Conservation (phyloP, 2,797 vertebrate species). For the Xenopus petersii region DNA sequence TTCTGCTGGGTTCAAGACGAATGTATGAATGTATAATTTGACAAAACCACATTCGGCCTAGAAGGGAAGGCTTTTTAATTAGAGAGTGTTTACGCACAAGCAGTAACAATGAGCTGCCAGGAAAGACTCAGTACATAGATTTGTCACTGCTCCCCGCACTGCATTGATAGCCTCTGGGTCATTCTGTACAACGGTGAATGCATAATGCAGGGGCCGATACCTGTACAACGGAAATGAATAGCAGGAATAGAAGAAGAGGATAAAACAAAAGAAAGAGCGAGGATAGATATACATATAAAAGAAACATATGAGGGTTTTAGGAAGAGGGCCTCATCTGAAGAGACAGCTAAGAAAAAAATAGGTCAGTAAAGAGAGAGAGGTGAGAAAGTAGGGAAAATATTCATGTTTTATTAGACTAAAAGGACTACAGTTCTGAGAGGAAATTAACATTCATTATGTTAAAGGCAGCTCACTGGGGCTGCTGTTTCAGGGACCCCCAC, state of each 20-base stretch:
- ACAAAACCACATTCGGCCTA: conserved; percentile 21
- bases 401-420: too few relatives aligned
- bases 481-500: too few relatives aligned
- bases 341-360: neutral
- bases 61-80: conserved; percentile 20
- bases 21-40: too few relatives aligned
- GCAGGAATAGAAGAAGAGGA: conserved; percentile 14
- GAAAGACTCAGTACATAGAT: conserved; percentile 10
- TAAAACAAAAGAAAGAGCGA: neutral
- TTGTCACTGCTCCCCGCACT: conserved; percentile 20
- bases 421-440: too few relatives aligned
- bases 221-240: conserved; percentile 22
- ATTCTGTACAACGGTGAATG: conserved; percentile 4
- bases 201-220: conserved; percentile 11
- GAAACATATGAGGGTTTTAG: neutral
- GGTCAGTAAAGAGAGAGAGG: neutral
- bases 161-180: conserved; percentile 31
- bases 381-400: too few relatives aligned
- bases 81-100: conserved; percentile 27
- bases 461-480: too few relatives aligned
- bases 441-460: too few relatives aligned
- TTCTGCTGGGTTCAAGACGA: too few relatives aligned
- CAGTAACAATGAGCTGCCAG: conserved; percentile 34
- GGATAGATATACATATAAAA: conserved; percentile 8
- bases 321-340: neutral